Conservation (phyloP, 2,113 vertebrate species). For the Scomber japonicus region DNA sequence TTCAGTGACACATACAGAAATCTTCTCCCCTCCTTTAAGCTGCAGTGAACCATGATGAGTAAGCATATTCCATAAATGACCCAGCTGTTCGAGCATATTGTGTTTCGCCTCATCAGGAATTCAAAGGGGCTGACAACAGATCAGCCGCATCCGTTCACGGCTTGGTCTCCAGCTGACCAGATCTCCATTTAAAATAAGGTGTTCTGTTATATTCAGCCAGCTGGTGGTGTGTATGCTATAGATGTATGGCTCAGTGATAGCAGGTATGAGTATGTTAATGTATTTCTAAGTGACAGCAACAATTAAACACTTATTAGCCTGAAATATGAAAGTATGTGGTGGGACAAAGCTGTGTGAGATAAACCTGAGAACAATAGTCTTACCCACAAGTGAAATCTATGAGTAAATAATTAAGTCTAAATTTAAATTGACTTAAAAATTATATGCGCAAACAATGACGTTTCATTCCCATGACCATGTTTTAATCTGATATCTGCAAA, state of each 20-base stretch:
- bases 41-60: conserved; percentile 60
- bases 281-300: conserved; percentile 14
- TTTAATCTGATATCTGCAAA: conserved; percentile 48
- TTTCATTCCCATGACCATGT: conserved; percentile 13
- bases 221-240: conserved; percentile 47
- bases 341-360: not conserved
- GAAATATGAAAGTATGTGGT: not conserved
- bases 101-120: conserved; percentile 72
- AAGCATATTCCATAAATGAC: conserved; percentile 75
- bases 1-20: conserved; percentile 2
- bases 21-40: conserved; percentile 5
- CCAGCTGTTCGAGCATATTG: conserved; percentile 78
- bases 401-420: not conserved
- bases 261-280: conserved; percentile 16
- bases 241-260: conserved; percentile 43
- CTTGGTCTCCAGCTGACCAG: conserved; percentile 63
- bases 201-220: conserved; percentile 44
- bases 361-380: not conserved
- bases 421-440: not conserved
- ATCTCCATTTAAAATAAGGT: conserved; percentile 38
- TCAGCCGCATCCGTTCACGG: conserved; percentile 56
- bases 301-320: conserved; percentile 14
- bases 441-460: not conserved
- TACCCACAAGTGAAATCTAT: not conserved
- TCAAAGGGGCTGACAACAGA: conserved; percentile 67